phyloP scores from a whole-genome alignment of 2,888 invertebrate genomes.

The Zygogramma bicolorata region DNA sequence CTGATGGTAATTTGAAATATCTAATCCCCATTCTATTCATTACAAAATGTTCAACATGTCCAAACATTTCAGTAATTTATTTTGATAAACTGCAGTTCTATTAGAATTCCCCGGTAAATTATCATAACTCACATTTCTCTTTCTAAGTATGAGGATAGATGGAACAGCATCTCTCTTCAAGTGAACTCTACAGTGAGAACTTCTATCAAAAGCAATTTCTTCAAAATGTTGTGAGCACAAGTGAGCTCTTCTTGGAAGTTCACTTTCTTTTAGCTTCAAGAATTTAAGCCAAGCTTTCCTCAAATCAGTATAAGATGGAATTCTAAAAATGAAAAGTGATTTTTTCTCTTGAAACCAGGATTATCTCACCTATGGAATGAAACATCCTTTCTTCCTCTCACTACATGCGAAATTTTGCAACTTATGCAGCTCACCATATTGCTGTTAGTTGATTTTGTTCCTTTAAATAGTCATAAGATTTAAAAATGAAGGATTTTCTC shows the following conservation, averaged over 20 bases:
- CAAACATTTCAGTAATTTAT: too few species aligned
- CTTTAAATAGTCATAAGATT: too few species aligned
- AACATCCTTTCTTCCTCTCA: slow-evolving; percentile 1
- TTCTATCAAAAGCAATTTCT: slow-evolving; percentile 7
- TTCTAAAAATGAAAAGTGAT: not conserved
- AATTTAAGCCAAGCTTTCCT: slow-evolving; percentile 8
- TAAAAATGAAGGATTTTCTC: too few species aligned
- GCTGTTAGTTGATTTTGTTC: not conserved
- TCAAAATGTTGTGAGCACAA: slow-evolving; percentile 18
- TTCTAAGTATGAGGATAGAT: slow-evolving; percentile 1
- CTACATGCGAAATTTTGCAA: slow-evolving; percentile 14
- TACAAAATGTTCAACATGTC: too few species aligned
- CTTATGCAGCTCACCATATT: slow-evolving; percentile 17
- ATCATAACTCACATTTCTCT: slow-evolving; percentile 7
- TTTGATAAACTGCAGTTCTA: too few species aligned
- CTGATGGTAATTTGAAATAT: too few species aligned
- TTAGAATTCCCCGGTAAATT: too few species aligned
- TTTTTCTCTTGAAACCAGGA: too few species aligned
- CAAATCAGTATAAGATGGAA: slow-evolving; percentile 9
- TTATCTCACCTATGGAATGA: slow-evolving; percentile 14
- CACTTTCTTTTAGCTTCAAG: not conserved
- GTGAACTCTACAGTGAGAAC: not conserved
- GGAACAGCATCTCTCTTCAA: slow-evolving; percentile 11
- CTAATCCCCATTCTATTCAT: too few species aligned
- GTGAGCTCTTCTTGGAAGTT: not conserved